These are phyloP conservation scores for Tympanuchus pallidicinctus DNA, from an alignment of 2,113 vertebrate species.

Conservation along the genomic window DNA sequence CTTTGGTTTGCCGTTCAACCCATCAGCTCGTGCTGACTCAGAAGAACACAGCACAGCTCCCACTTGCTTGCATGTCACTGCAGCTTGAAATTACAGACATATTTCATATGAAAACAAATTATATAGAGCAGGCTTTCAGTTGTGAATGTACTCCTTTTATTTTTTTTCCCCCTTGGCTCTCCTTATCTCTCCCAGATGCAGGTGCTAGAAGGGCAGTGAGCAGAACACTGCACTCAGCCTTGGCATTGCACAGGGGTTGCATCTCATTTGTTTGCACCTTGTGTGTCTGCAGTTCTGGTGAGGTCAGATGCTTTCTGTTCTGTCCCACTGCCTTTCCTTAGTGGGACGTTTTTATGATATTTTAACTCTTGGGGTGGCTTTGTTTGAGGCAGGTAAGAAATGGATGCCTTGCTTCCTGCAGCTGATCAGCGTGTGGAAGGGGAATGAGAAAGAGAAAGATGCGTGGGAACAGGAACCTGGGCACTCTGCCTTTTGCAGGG, in stretches of 20 bases:
- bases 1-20: background rate
- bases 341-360: background rate
- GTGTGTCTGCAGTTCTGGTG: background rate
- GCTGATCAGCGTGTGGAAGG: background rate
- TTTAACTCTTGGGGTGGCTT: background rate
- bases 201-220: rapidly evolving
- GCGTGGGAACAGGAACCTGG: rapidly evolving
- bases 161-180: background rate
- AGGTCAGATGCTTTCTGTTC: background rate
- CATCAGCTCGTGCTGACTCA: background rate
- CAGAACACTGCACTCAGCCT: background rate
- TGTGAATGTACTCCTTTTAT: rapidly evolving
- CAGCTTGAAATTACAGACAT: background rate
- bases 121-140: background rate
- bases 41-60: background rate
- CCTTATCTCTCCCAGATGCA: background rate
- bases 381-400: background rate
- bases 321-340: background rate
- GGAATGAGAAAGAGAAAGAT: no score
- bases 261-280: background rate
- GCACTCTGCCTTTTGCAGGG: background rate
- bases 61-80: rapidly evolving
- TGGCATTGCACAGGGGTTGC: background rate
- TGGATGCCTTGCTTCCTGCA: background rate
- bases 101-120: background rate